Evolutionary conservation across 2,888 invertebrate genomes (phyloP), one percentile per base, ranked within the genome.

Genomic region (Helobdella robusta): DNA sequence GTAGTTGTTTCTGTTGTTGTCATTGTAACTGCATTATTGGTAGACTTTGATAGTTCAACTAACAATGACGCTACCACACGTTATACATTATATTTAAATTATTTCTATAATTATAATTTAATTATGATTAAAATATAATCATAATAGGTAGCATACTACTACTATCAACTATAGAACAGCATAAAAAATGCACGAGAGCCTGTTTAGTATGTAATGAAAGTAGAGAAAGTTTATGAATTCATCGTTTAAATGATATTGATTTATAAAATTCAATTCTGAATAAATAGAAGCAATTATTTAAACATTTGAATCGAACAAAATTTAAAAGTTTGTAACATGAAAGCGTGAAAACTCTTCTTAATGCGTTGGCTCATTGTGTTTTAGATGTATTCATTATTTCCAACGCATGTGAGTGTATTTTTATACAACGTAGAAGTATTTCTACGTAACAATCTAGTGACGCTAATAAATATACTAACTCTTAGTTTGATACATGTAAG

Each of bases 1-100:
- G 50, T 50, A 23, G 50, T 50, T 50, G 54, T 30, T 54, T 28
- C n/a, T 28, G n/a, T 28, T n/a, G 54, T 54, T 54, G 25, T 28
- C 15, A 5, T 23, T 54, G 30, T 5, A 11, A n/a, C 8, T 28
- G 44, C 44, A 40, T 15, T 15, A 54, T 5, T 54, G 54, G n/a
- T 54, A 25, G 5, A 50, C n/a, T 18, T 30, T 11, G 28, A 32
- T 11, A 28, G 5, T 54, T 54, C 54, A 54, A 54, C 28, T 32
- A 32, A 28, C 54, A 54, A 54, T 4, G n/a, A n/a, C n/a, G n/a
- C n/a, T n/a, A n/a, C n/a, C n/a, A n/a, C n/a, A n/a, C n/a, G n/a
- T n/a, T n/a, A n/a, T n/a, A n/a, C n/a, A n/a, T n/a, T n/a, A n/a
- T n/a, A n/a, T n/a, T n/a, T n/a, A n/a, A n/a, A 23, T 54, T 28